Evolutionary conservation across 2,113 vertebrate species (phyloP), one percentile per base, ranked within the genome.

Genomic region (Campylomormyrus numenius): DNA sequence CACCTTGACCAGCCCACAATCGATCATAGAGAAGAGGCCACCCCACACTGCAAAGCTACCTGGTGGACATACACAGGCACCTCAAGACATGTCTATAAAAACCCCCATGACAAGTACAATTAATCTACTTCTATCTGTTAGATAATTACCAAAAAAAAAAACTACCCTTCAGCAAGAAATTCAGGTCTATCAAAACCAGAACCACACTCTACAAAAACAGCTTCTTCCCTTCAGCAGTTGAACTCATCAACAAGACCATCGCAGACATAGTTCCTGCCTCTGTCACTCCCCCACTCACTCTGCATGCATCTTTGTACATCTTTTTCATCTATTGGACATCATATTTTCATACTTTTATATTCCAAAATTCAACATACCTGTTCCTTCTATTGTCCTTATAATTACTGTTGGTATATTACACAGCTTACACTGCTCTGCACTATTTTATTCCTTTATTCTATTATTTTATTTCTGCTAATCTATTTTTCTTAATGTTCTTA

Each of bases 1-100:
- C 88, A 98, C 95, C 89, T 98, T 97, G 90, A 98, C 98, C 95
- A 99, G 96, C 89, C 97, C 96, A 91, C 98, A 99, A 94, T 99
- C 98, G 9, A 99, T 99, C 97, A 97, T 98, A 90, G 98, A 99
- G 93, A 99, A 99, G 49, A 99, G 96, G 3, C 98, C 98, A 49
- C 98, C 98, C 98, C 98, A 99, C 27, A 99, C 96, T 2, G 98
- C 98, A 91, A 99, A 99, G 92, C 98, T 99, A 42, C 98, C 98
- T 99, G 91, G 87, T 92, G 58, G 11, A 56, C 35, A 90, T 19
- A 70, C 56, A 85, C 77, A 46, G 39, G 52, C 19, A 0, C 21
- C 48, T 49, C 35, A 89, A 31, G 17, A 17, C 21, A 77, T 42
- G 42, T 24, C 83, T 46, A 19, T 19, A 5, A 48, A 42, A 45